These are phyloP conservation scores for Hypsibius dujardini DNA, from an alignment of 1,140 invertebrate genomes.

Conservation along the genomic window DNA sequence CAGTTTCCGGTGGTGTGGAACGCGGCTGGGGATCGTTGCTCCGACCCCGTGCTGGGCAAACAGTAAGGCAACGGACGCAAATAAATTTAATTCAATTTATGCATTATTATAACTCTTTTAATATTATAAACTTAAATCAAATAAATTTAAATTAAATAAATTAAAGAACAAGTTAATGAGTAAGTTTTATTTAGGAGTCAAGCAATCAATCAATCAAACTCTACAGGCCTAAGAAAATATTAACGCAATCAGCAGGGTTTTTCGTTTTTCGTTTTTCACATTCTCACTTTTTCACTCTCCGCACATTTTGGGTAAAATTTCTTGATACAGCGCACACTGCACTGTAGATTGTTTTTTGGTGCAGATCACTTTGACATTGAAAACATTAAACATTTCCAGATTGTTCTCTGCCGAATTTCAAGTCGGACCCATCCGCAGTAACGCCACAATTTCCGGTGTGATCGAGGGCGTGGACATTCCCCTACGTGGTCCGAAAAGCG, in stretches of 20 bases:
- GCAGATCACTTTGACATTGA: background rate
- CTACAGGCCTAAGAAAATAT: no score
- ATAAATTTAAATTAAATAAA: background rate
- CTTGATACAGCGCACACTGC: no score
- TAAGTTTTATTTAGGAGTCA: no score
- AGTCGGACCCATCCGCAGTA: background rate
- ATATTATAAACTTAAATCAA: slow-evolving; percentile 1
- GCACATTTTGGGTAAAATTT: no score
- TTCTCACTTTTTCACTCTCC: no score
- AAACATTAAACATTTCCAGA: background rate
- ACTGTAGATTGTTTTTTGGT: background rate
- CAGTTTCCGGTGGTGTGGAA: slow-evolving; percentile 1
- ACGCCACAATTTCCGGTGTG: background rate
- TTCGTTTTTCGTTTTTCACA: background rate
- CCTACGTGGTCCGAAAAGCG: background rate
- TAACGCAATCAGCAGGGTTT: background rate
- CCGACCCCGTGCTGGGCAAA: slow-evolving; percentile 2
- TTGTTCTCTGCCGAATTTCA: background rate
- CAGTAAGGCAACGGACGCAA: background rate
- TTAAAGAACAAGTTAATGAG: background rate
- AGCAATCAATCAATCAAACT: no score
- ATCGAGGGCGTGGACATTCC: background rate
- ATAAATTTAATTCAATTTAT: background rate
- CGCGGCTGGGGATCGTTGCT: background rate
- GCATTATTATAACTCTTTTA: background rate